Base-by-base conservation (phyloP, 1,140 invertebrate species). In the Zeugodacus cucurbitae region DNA sequence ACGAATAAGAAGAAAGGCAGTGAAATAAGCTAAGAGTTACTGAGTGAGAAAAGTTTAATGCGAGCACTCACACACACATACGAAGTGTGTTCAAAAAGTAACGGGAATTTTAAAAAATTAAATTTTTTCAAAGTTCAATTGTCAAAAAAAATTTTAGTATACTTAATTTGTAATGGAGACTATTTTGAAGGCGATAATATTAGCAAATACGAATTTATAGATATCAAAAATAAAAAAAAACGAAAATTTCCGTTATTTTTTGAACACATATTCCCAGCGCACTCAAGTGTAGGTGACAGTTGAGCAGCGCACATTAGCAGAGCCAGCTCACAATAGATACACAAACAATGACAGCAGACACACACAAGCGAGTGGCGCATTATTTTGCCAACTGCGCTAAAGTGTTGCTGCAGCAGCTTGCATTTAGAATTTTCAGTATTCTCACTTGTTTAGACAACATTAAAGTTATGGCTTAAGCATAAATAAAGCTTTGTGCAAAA, bases 381-480 rank as follows among this genome's bases (percentile, higher is more conserved):
- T 74, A 32, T 74, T 62, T 62, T 74, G 67, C 20, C 34, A 74
- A 17, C 67, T 74, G 22, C 34, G 3, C 34, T 10, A 32, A 32
- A 22, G 32, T 41, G 32, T 37, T 74, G 67, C 41, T 74, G 34
- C 67, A 41, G 67, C 67, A 74, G 34, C 32, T 41, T 74, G 67
- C 67, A 74, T 74, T 41, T 37, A 20, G 67, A 22, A 74, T 37
- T 74, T 74, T 74, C 67, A 20, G 67, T 8, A 74, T 37, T 74
- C 41, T 74, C 67, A 32, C 32, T 74, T 74, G 32, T 74, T 74
- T 74, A 74, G 67, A 74, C 67, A 74, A 74, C 32, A 74, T 74
- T 74, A 74, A 74, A 74, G 67, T 74, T 74, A 74, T 74, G 67
- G 67, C 67, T 74, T 37, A 74, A 74, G 34, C 67, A 74, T 74